These are phyloP conservation scores for Oryzias celebensis DNA, from an alignment of 2,113 vertebrate genomes.

Conservation along the genomic window DNA sequence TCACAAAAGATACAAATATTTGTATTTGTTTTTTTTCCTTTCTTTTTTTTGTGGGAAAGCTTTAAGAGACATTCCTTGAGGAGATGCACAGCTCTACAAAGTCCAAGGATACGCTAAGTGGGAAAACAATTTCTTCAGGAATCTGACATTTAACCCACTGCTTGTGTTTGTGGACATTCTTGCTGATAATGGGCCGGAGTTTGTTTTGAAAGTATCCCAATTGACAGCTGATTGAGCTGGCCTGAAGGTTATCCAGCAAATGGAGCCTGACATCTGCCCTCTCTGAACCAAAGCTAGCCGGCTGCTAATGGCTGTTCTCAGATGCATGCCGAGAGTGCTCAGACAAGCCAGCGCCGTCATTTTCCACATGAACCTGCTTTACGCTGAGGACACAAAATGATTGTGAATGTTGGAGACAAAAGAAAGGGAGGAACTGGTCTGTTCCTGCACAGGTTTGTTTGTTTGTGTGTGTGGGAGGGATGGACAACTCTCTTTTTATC, in stretches of 20 bases:
- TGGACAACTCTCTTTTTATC: too few relatives aligned
- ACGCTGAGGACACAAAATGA: not conserved
- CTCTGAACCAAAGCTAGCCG: conserved; percentile 24
- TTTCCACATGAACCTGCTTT: conserved; percentile 7
- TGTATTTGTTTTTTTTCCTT: not conserved
- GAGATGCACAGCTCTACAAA: conserved; percentile 32
- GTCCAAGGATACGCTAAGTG: conserved; percentile 57
- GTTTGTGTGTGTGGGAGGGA: too few relatives aligned
- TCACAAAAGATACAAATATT: conserved; percentile 44
- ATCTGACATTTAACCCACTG: conserved; percentile 64
- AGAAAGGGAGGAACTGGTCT: not conserved
- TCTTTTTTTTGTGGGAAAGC: conserved; percentile 17
- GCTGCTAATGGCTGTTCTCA: conserved; percentile 27
- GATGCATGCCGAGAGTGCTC: conserved; percentile 1
- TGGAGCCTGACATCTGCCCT: conserved; percentile 47
- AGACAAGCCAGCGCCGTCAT: not conserved
- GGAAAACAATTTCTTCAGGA: conserved; percentile 57
- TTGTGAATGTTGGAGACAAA: conserved; percentile 1
- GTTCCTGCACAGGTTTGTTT: not conserved
- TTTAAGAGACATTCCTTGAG: conserved; percentile 44
- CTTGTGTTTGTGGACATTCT: conserved; percentile 53
- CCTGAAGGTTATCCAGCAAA: conserved; percentile 61
- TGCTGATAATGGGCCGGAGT: conserved; percentile 56
- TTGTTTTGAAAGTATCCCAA: conserved; percentile 58
- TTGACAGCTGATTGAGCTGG: conserved; percentile 60